Evolutionary conservation across 2,888 invertebrate species (phyloP).

Genomic region (Abrostola tripartita): DNA sequence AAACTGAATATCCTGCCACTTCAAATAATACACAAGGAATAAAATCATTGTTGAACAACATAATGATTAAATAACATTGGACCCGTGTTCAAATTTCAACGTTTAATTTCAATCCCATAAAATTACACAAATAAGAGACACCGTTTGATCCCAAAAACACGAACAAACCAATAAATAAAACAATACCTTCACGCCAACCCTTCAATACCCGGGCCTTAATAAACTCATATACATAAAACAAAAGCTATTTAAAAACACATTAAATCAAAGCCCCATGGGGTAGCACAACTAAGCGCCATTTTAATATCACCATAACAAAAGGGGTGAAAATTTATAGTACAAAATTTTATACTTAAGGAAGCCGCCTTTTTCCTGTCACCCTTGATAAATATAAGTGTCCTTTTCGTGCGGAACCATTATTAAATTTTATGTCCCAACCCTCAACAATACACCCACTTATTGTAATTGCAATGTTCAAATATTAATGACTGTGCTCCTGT

Average conservation of each 20-base stretch:
- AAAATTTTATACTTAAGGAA: constrained; percentile 50
- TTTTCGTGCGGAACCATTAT: constrained; percentile 63
- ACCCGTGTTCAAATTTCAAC: not conserved
- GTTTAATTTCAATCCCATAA: constrained; percentile 8
- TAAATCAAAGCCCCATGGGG: constrained; percentile 42
- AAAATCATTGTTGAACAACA: too few relatives aligned
- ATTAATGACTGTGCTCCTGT: constrained; percentile 56
- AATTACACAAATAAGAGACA: constrained; percentile 11
- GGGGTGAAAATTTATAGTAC: constrained; percentile 58
- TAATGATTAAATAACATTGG: too few relatives aligned
- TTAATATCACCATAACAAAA: constrained; percentile 46
- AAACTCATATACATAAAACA: constrained; percentile 46
- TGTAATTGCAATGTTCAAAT: constrained; percentile 69
- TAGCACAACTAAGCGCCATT: constrained; percentile 27
- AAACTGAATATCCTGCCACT: too few relatives aligned
- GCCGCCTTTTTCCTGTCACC: constrained; percentile 54
- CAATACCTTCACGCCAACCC: constrained; percentile 31
- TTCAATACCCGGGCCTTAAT: constrained; percentile 40
- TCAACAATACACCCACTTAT: constrained; percentile 63
- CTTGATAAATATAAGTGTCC: constrained; percentile 57
- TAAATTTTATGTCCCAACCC: constrained; percentile 65
- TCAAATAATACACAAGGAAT: too few relatives aligned
- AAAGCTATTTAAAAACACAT: constrained; percentile 50
- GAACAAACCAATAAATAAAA: constrained; percentile 22
- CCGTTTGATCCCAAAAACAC: not conserved